Base-by-base conservation (phyloP, 92 coral and sea anemone species). In the Porites rus region DNA sequence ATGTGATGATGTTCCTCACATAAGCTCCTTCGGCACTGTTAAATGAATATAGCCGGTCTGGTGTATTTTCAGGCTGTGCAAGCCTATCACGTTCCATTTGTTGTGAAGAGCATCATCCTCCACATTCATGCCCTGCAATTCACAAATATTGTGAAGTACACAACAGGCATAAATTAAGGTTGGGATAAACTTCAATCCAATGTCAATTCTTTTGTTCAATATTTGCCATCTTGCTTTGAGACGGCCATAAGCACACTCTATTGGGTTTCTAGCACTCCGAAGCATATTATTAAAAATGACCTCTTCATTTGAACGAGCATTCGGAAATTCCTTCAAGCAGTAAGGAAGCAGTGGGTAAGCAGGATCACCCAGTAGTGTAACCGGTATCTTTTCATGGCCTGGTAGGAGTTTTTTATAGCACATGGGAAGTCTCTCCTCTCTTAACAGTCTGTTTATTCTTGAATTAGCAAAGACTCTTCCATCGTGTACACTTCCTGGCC, bases 11-110 rank as follows among this genome's bases (percentile, higher is more conserved):
- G 76, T 71, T 77, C 53, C 88, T 54, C 21, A 60, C 67, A 78
- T 72, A 31, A n/a, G 79, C 14, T 18, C 92, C 92, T 75, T 89
- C 89, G 18, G 89, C 77, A 52, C 86, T 68, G 65, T 78, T 89
- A 63, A 77, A 89, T 24, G 89, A 59, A 69, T 69, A 69, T 25
- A 69, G 16, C 51, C 73, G 13, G 73, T 69, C 73, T 22, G 73
- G 73, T 25, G 51, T 19, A 69, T 24, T 69, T 24, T 22, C 52
- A 24, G 50, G 73, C 24, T 69, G 72, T 19, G 31, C 31, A 10
- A 19, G 31, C 72, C 72, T 67, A 67, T 24, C 43, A 20, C 13
- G 72, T n/a, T 28, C 72, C 21, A 16, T 51, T 62, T 75, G 84
- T 52, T 79, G 69, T 61, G 70, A 19, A 90, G 72, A 65, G 60